Base-by-base conservation (phyloP, 2,113 vertebrate species). In the Chionodraco myersi region DNA sequence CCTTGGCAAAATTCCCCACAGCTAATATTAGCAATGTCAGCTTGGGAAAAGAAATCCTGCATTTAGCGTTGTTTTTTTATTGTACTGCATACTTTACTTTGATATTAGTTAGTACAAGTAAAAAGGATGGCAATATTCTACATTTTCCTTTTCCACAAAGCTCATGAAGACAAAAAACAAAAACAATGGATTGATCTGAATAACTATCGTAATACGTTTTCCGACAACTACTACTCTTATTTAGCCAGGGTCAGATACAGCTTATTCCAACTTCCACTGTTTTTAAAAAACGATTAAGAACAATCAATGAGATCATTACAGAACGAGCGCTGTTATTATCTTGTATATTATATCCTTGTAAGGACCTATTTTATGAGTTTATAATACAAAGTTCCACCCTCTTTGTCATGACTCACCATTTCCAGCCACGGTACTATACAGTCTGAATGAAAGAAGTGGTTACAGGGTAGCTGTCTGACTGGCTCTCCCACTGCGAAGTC, bases 401-500 rank as follows among this genome's bases (percentile, higher is more conserved):
- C 44, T 67, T 54, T 54, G 23, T 14, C 21, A 62, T 51, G 53
- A 89, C 96, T 97, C 77, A 99, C 98, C 97, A 99, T 95, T 90
- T 99, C 97, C 80, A 99, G 93, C 98, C 98, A 99, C 0, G 98
- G 98, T 88, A 99, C 97, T 77, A 99, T 99, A 94, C 98, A 99
- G 92, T 96, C 96, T 93, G 97, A 98, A 90, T 99, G 98, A 91
- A 99, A 99, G 94, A 97, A 92, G 89, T 99, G 98, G 77, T 98
- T 98, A 91, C 98, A 99, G 68, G 98, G 98, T 18, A 99, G 91
- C 94, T 98, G 97, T 89, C 97, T 95, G 61, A 98, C 98, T 14
- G 96, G 94, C 83, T 99, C 98, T 0, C 96, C 96, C 3, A 96
- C 90, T 0, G 91, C 13, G 62, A 99, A 99, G 91, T 99, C 98